Conservation (phyloP, 1,140 invertebrate species). For the Brachionus calyciflorus region DNA sequence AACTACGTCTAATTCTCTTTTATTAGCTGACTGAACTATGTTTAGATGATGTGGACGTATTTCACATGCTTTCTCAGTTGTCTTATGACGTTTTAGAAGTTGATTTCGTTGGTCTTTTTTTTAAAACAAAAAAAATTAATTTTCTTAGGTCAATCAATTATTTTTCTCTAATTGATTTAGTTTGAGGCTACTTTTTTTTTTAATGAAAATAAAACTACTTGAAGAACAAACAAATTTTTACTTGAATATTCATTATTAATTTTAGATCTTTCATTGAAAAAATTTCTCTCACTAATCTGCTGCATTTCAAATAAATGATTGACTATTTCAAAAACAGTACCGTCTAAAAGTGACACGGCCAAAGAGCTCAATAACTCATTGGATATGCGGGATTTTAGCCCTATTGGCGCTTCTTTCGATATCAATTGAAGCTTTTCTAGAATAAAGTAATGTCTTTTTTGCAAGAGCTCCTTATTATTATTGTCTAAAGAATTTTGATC, state of each 20-base stretch:
- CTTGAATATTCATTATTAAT: slow-evolving; percentile 41
- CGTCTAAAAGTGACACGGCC: slow-evolving; percentile 26
- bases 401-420: background rate
- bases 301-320: slow-evolving; percentile 37
- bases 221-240: background rate
- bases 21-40: slow-evolving; percentile 20
- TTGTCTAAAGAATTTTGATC: background rate
- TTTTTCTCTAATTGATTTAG: too few relatives aligned
- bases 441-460: slow-evolving; percentile 32
- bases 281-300: slow-evolving; percentile 40
- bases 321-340: slow-evolving; percentile 42
- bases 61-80: slow-evolving; percentile 44
- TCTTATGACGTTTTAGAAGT: slow-evolving; percentile 35
- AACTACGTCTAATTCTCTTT: slow-evolving; percentile 37
- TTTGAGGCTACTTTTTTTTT: too few relatives aligned
- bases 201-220: too few relatives aligned
- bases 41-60: slow-evolving; percentile 34
- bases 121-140: slow-evolving; percentile 10
- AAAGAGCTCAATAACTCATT: slow-evolving; percentile 28
- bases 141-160: slow-evolving; percentile 7
- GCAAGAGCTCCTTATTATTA: background rate
- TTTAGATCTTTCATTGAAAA: slow-evolving; percentile 25
- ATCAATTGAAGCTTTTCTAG: background rate
- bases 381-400: background rate
- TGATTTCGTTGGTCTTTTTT: slow-evolving; percentile 31